phyloP scores from a whole-genome alignment of 2,113 vertebrate species.

The Zosterops japonicus region DNA sequence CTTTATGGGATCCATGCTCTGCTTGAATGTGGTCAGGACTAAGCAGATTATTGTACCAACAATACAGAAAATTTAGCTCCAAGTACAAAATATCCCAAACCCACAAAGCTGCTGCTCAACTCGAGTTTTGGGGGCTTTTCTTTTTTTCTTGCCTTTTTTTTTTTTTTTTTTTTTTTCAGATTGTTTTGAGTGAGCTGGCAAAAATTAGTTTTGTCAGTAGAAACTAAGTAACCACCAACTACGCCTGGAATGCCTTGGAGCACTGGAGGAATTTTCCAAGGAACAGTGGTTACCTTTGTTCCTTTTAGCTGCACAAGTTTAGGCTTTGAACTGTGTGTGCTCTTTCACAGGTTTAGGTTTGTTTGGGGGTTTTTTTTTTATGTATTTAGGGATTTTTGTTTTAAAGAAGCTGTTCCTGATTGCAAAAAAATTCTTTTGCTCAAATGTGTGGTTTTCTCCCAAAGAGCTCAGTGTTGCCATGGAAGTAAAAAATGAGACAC shows the following conservation, averaged over 20 bases:
- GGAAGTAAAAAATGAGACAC: not conserved
- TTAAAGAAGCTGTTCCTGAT: not conserved
- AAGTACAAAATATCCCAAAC: not conserved
- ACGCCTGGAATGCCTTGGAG: conserved; percentile 53
- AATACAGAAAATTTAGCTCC: not conserved
- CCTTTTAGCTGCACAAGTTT: not conserved
- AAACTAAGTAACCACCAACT: conserved; percentile 11
- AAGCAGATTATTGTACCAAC: conserved; percentile 17
- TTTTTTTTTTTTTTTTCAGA: not conserved
- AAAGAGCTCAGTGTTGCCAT: fast-evolving
- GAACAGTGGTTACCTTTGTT: conserved; percentile 61
- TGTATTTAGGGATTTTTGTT: not conserved
- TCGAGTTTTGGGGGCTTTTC: fast-evolving
- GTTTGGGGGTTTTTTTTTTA: not conserved
- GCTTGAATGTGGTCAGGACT: not conserved
- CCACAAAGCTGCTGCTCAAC: not conserved
- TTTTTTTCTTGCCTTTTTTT: too few relatives aligned
- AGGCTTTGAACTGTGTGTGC: not conserved
- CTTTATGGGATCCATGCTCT: not conserved
- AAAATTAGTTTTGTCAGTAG: conserved; percentile 46
- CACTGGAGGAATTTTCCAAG: conserved; percentile 47
- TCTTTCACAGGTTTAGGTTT: not conserved
- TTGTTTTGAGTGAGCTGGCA: not conserved
- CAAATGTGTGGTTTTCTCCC: not conserved
- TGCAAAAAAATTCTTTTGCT: not conserved